phyloP scores from a whole-genome alignment of 2,113 vertebrate species.

The Malurus elegans region DNA sequence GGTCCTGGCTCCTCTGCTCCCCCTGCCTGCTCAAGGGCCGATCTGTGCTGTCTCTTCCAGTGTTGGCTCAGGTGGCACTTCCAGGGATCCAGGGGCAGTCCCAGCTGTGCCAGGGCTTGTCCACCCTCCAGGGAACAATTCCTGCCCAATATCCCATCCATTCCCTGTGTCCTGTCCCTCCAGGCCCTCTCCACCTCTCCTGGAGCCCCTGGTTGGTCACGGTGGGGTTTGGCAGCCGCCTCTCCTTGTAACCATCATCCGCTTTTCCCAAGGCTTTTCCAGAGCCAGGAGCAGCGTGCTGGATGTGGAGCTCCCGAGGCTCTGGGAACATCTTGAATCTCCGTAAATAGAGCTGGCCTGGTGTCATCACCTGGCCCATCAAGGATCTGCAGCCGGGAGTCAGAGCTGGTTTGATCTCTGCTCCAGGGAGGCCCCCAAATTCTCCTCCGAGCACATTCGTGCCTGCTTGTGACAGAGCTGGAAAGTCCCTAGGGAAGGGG shows the following conservation, averaged over 20 bases:
- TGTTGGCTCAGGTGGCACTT: not conserved
- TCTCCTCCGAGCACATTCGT: not conserved
- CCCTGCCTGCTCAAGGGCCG: not conserved
- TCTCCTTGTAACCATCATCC: fast-evolving
- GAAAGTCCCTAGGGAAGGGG: fast-evolving
- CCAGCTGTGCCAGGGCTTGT: not conserved
- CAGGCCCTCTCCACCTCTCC: not conserved
- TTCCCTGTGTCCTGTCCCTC: not conserved
- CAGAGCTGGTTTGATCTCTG: not conserved
- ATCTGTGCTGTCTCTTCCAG: not conserved
- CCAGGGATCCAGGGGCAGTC: not conserved
- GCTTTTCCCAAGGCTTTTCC: not conserved
- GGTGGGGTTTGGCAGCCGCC: fast-evolving
- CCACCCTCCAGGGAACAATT: not conserved
- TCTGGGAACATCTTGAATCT: not conserved
- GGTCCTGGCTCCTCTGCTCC: not conserved
- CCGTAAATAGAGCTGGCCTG: not conserved
- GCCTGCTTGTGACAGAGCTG: not conserved
- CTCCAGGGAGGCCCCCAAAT: not conserved
- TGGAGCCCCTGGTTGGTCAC: not conserved
- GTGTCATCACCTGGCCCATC: fast-evolving
- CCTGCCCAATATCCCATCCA: fast-evolving
- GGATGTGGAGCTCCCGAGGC: not conserved
- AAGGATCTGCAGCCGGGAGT: not conserved
- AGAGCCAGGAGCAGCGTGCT: fast-evolving